phyloP scores from a whole-genome alignment of 2,113 vertebrate species.

The Ciconia stormi region DNA sequence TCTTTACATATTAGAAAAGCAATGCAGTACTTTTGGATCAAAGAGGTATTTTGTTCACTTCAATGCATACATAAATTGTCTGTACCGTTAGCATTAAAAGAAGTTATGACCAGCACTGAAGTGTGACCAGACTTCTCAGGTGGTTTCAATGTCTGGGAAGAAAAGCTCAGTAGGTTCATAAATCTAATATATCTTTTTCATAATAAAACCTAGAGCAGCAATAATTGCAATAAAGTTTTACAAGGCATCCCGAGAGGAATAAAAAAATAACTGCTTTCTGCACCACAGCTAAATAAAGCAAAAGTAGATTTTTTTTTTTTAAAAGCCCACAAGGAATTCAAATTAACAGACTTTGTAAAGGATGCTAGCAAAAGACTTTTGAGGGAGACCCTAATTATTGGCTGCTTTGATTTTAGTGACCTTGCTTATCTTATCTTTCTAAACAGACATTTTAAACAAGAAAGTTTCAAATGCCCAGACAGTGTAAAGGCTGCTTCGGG shows the following conservation, averaged over 20 bases:
- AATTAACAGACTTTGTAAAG: not conserved
- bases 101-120: not conserved
- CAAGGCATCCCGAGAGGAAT: not conserved
- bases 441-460: not conserved
- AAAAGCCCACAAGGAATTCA: not conserved
- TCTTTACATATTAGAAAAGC: not conserved
- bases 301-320: not conserved
- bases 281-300: not conserved
- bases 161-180: not conserved
- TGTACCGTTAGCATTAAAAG: not conserved
- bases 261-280: not conserved
- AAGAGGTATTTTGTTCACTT: not conserved
- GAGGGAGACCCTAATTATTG: not conserved
- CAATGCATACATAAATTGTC: not conserved
- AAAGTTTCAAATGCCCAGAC: not conserved
- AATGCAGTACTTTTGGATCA: not conserved
- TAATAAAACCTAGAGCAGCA: constrained; percentile 13
- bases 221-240: constrained; percentile 49
- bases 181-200: constrained; percentile 23
- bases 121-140: not conserved
- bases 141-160: not conserved
- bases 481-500: not conserved
- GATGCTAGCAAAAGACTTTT: not conserved
- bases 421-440: constrained; percentile 4
- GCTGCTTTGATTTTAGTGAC: constrained; percentile 31